Evolutionary conservation across 2,888 invertebrate species (phyloP).

Genomic region (Plusia festucae): DNA sequence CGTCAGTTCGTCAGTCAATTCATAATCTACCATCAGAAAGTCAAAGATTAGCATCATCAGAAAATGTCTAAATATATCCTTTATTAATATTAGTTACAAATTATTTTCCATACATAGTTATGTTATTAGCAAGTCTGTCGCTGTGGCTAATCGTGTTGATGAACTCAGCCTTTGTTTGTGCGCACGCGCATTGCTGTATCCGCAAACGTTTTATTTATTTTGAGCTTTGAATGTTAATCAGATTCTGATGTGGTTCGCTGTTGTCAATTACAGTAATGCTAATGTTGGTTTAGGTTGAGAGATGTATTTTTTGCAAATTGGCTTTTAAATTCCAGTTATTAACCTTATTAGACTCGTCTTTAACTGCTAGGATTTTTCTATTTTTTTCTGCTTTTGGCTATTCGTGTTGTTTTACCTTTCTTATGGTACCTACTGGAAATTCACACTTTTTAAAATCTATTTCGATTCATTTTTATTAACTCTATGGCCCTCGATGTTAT

Average conservation of each 20-base stretch:
- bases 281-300: conserved; percentile 21
- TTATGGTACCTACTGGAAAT: no score
- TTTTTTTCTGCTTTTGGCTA: no score
- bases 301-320: background rate
- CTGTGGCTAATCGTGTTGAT: conserved; percentile 65
- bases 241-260: conserved; percentile 46
- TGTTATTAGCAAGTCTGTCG: conserved; percentile 29
- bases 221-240: conserved; percentile 56
- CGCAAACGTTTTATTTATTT: conserved; percentile 62
- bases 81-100: background rate
- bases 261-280: conserved; percentile 47
- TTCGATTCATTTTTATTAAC: no score
- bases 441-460: no score
- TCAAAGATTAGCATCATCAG: background rate
- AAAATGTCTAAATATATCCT: background rate
- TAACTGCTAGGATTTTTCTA: no score
- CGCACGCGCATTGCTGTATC: conserved; percentile 59
- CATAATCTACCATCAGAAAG: background rate
- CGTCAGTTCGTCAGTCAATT: background rate
- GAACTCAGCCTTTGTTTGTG: conserved; percentile 69
- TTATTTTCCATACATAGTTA: background rate
- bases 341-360: no score
- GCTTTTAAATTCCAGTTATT: no score
- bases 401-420: no score
- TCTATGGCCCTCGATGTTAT: no score